Evolutionary conservation across 64 coral and sea anemone species (phyloP), one percentile per base, ranked within the genome.

Genomic region (Acropora yongei): DNA sequence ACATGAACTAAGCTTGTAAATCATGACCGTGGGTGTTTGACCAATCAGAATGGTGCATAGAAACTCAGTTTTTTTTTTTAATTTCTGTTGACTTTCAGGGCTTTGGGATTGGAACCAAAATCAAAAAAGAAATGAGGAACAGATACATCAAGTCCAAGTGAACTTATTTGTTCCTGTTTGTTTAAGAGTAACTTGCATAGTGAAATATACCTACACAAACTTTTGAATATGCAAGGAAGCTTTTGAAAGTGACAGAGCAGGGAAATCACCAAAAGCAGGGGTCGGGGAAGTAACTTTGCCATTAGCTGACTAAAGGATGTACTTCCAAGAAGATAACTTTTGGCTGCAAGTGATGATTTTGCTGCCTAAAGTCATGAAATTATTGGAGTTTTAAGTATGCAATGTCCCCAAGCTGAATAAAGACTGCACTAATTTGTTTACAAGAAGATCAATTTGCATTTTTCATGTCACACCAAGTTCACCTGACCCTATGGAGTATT

Each of bases 21-120:
- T 30, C 30, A 30, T 30, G 30, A 30, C 30, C 30, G 30, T 30
- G 30, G 30, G 30, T 30, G 30, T 30, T 30, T 30, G 30, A 30
- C 30, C 30, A 30, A 30, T 30, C 30, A 30, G 30, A 30, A 30
- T 30, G 30, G 30, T 30, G 30, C 30, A 30, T 30, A 30, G 30
- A 30, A 30, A 30, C 41, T 41, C 40, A 74, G 3, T 41, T 5
- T 74, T 44, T 9, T 11, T 66, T 60, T 63, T 8, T 14, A 11
- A 18, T 66, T 12, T 63, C 13, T 44, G 6, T 63, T 43, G 2
- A 13, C 43, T 82, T 82, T 43, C 13, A 82, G 79, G 57, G 57
- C 40, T 82, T 61, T 82, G 6, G 79, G 79, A 65, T 63, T 82
- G 53, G 75, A 78, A 48, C 6, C 45, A 48, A 78, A 78, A 18